Percentiles rank a stretch among this genome's conserved stretches.
phyloP scores from a whole-genome alignment of 2,888 invertebrate genomes.

The Microplitis deprimator region DNA sequence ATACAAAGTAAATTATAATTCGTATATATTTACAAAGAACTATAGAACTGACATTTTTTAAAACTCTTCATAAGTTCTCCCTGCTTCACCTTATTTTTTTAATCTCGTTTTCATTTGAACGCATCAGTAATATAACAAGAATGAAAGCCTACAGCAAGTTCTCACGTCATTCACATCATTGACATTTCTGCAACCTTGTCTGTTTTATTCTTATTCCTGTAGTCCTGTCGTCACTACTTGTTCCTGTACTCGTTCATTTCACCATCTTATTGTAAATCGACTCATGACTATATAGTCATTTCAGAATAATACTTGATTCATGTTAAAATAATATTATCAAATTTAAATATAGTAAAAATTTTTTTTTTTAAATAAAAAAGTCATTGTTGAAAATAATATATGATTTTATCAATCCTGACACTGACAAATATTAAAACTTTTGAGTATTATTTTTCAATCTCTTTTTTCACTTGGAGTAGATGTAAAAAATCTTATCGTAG shows the following conservation, averaged over 20 bases:
- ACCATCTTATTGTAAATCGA: neutral
- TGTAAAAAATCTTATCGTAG: too few relatives aligned
- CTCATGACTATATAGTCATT: neutral
- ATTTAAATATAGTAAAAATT: too few relatives aligned
- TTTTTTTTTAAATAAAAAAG: too few relatives aligned
- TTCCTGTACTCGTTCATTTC: neutral
- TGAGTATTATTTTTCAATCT: too few relatives aligned
- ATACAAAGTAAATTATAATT: too few relatives aligned
- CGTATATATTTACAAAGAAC: too few relatives aligned
- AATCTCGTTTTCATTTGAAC: neutral
- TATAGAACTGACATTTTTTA: neutral
- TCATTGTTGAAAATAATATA: too few relatives aligned
- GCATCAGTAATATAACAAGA: neutral
- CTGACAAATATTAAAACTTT: too few relatives aligned
- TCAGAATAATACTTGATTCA: too few relatives aligned
- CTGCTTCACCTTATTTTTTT: neutral
- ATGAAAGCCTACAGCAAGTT: conserved; percentile 27
- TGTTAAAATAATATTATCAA: too few relatives aligned
- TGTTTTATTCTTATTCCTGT: neutral
- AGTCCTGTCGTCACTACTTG: neutral
- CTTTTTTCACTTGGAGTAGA: too few relatives aligned
- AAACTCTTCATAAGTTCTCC: neutral
- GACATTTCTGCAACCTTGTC: conserved; percentile 12
- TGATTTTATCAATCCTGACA: too few relatives aligned
- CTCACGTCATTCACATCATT: conserved; percentile 32